Base-by-base conservation (phyloP, 1,140 invertebrate genomes). In the Aphelenchoides besseyi region DNA sequence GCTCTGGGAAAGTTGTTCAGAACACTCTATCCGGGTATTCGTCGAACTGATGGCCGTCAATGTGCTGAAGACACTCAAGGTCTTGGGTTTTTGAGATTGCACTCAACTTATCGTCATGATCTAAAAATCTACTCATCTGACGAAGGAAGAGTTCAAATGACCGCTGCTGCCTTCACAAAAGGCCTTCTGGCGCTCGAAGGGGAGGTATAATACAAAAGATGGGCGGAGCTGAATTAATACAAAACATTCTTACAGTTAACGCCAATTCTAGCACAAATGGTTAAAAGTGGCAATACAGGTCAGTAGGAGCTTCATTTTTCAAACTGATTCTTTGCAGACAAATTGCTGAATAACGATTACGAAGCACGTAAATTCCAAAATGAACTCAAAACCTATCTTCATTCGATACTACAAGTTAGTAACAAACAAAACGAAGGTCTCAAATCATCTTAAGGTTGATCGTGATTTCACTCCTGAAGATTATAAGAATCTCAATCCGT, bases 91-190 rank as follows among this genome's bases (percentile, higher is more conserved):
- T 87, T 96, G 0, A 89, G 97, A 32, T 87, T 99, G 0, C 97
- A 99, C 85, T 97, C 94, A 0, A 99, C 97, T 0, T 99, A 95
- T 85, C 89, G 97, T 1, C 97, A 99, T 86, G 97, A 99, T 85
- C 87, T 99, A 23, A 99, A 99, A 87, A 99, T 99, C 71, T 99
- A 99, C 86, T 95, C 97, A 0, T 97, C 94, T 3, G 97, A 99
- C 85, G 97, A 99, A 86, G 97, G 97, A 0, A 87, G 96, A 62
- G 96, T 98, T 0, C 96, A 98, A 86, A 98, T 98, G 95, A 99
- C 96, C 0, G 96, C 96, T 0, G 96, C 96, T 12, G 96, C 96
- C 9, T 99, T 99, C 86, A 94, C 96, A 1, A 99, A 98, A 87
- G 89, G 96, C 9, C 86, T 99, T 28, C 86, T 99, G 0, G 97